Conservation (phyloP, 2,797 vertebrate species). For the Dendrocincla fuliginosa region DNA sequence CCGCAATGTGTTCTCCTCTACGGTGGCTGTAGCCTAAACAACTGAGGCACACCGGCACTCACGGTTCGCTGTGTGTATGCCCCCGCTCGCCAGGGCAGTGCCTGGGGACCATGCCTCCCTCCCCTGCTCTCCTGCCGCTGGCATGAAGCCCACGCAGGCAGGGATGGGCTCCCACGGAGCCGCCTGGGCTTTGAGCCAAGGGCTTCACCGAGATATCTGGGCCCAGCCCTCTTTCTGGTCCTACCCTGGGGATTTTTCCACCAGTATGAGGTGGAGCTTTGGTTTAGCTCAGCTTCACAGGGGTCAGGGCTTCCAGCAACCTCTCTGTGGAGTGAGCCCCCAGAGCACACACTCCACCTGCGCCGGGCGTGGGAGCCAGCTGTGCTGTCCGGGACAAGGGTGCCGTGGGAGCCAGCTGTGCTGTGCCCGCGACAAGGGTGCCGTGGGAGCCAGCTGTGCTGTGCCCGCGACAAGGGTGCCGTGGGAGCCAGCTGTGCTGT, state of each 20-base stretch:
- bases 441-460: background rate
- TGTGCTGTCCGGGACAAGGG: too few species aligned
- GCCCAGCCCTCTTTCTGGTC: background rate
- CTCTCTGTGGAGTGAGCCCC: rapidly evolving
- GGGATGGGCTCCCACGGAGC: background rate
- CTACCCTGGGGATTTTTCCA: rapidly evolving
- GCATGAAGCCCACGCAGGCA: rapidly evolving
- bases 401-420: background rate
- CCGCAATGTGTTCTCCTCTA: background rate
- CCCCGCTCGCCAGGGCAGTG: background rate
- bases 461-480: rapidly evolving
- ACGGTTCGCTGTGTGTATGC: background rate
- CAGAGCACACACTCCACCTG: rapidly evolving
- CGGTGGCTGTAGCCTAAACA: background rate
- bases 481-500: background rate
- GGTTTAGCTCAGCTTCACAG: background rate
- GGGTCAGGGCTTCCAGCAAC: background rate
- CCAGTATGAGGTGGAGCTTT: background rate
- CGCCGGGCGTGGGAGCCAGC: rapidly evolving
- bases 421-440: rapidly evolving
- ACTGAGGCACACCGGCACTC: rapidly evolving
- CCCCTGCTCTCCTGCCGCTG: background rate
- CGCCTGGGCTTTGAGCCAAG: background rate
- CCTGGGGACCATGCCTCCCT: rapidly evolving
- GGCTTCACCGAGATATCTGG: background rate